Evolutionary conservation across 2,888 invertebrate genomes (phyloP), one percentile per base, ranked within the genome.

Genomic region (Netelia inedita): DNA sequence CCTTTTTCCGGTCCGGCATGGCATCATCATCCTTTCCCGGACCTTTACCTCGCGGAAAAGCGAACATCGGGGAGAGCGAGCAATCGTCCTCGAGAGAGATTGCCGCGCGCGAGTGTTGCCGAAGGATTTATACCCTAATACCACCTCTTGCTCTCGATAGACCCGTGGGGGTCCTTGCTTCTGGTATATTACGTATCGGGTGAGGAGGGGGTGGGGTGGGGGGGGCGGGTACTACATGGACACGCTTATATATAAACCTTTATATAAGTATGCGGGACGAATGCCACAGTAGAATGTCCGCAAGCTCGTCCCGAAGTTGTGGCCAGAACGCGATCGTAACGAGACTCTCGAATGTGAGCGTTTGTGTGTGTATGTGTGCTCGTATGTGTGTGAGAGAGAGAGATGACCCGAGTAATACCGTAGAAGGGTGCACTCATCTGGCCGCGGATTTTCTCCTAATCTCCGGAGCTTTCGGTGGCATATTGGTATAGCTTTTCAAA

Each of bases 71-170:
- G 8, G 55, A 71, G 8, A 14, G 19, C 35, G 53, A 35, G 74
- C 78, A 78, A 74, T 82, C 81, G 50, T 63, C 81, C 43, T 72
- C 73, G 55, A 50, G 72, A 61, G 50, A 74, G 74, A 85, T 82
- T 68, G 69, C 46, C 21, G 57, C 61, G 57, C 61, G 69, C 41
- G 55, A 82, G 68, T 82, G 73, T 85, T 78, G 53, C 57, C 76
- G 68, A 83, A 76, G 76, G 80, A 78, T 78, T 79, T 61, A 78
- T 72, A 73, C 59, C 65, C 73, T 73, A 83, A 79, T 83, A 83
- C 61, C 68, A 68, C 66, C 41, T 68, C 59, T 66, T 35, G 46
- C 41, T 63, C 19, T 28, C 35, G 16, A 28, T 46, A 21, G 66
- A 66, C 68, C 16, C 16, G 10, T n/a, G 11, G 28, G 28, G 14